These are phyloP conservation scores for Dryocosmus kuriphilus DNA, from an alignment of 2,888 invertebrate genomes.

Conservation along the genomic window DNA sequence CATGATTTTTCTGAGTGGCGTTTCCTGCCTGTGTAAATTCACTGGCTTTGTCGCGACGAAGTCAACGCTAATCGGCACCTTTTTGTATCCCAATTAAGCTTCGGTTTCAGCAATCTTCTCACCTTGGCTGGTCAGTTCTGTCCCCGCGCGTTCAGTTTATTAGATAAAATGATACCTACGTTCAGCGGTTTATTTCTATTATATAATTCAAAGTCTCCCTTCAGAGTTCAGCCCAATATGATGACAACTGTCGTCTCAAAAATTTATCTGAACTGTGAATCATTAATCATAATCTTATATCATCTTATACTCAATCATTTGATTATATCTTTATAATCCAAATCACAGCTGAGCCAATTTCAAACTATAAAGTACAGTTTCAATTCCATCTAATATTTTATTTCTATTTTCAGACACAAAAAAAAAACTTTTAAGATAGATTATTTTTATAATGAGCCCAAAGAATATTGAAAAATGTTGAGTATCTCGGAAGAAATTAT, in stretches of 20 bases:
- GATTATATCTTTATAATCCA: neutral
- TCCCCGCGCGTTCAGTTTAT: slow-evolving; percentile 47
- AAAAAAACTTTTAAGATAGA: no score
- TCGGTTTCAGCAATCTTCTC: slow-evolving; percentile 74
- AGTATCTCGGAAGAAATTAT: no score
- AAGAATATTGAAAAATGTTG: no score
- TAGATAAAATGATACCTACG: slow-evolving; percentile 36
- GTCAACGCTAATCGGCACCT: slow-evolving; percentile 72
- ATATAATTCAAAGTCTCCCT: slow-evolving; percentile 13
- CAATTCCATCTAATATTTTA: neutral
- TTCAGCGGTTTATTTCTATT: slow-evolving; percentile 14
- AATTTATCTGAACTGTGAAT: slow-evolving; percentile 18
- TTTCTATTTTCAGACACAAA: no score
- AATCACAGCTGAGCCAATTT: neutral
- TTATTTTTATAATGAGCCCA: no score
- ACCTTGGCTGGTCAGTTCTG: slow-evolving; percentile 66
- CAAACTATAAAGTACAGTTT: neutral
- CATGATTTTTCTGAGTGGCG: slow-evolving; percentile 74
- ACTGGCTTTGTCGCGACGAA: slow-evolving; percentile 58
- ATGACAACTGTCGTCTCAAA: slow-evolving; percentile 22
- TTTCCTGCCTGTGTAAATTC: slow-evolving; percentile 70
- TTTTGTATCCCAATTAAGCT: slow-evolving; percentile 76
- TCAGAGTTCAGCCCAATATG: neutral
- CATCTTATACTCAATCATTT: slow-evolving; percentile 9
- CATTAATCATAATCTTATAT: slow-evolving; percentile 26